Conservation (phyloP, 92 coral and sea anemone genomes). For the Siderastrea radians region DNA sequence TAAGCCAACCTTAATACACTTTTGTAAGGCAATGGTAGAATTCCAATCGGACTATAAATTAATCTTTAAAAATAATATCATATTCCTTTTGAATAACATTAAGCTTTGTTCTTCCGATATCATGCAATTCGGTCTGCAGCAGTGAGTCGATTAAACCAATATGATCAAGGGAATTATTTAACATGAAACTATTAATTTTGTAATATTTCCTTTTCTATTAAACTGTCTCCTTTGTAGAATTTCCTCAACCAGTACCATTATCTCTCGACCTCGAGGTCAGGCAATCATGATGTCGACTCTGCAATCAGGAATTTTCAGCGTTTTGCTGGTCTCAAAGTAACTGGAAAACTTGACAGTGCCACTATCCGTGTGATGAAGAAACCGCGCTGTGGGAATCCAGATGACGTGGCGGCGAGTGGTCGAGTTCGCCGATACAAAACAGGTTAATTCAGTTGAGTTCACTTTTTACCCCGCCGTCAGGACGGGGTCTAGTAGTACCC, state of each 20-base stretch:
- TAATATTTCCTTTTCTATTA: background rate
- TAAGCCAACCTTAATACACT: no score
- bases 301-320: constrained; percentile 72
- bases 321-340: constrained; percentile 78
- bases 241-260: constrained; percentile 77
- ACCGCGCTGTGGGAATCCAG: constrained; percentile 86
- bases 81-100: no score
- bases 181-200: no score
- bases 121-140: no score
- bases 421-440: constrained; percentile 70
- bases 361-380: constrained; percentile 71
- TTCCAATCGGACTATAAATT: no score
- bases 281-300: constrained; percentile 76
- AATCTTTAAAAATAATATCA: no score
- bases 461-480: no score
- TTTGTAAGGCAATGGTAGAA: no score
- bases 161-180: no score
- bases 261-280: constrained; percentile 81
- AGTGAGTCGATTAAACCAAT: no score
- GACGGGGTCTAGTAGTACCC: no score
- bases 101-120: no score
- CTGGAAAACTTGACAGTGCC: constrained; percentile 75
- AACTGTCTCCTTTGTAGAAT: constrained; percentile 24
- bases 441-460: background rate
- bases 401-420: constrained; percentile 60